Evolutionary conservation across 2,888 invertebrate genomes (phyloP).

Genomic region (Seira musarum): DNA sequence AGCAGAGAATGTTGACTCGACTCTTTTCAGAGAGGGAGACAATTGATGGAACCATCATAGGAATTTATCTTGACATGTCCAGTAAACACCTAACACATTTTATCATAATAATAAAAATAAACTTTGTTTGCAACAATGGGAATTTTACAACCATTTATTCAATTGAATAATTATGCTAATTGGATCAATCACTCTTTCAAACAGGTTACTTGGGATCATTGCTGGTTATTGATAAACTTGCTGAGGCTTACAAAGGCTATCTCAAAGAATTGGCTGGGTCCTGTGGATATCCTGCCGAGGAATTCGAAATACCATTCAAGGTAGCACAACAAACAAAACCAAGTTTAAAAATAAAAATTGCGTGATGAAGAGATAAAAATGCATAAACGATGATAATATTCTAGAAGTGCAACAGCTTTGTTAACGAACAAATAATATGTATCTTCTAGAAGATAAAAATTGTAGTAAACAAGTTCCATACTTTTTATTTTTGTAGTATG

Average conservation of each 20-base stretch:
- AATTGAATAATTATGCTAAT: not conserved
- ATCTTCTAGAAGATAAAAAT: too few species aligned
- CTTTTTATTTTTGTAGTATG: conserved; percentile 78
- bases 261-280: conserved; percentile 81
- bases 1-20: conserved; percentile 85
- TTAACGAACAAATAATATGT: too few species aligned
- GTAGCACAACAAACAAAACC: too few species aligned
- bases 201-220: conserved; percentile 35
- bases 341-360: too few species aligned
- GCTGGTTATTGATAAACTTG: conserved; percentile 25
- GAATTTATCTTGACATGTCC: conserved; percentile 93
- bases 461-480: too few species aligned
- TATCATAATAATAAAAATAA: too few species aligned
- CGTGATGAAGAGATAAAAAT: too few species aligned
- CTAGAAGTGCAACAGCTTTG: too few species aligned
- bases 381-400: too few species aligned
- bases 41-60: conserved; percentile 87
- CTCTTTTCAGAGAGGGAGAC: conserved; percentile 89
- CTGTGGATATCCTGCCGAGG: conserved; percentile 85
- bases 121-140: too few species aligned
- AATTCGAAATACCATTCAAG: conserved; percentile 75
- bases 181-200: not conserved
- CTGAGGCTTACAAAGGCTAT: conserved; percentile 83
- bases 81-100: conserved; percentile 78
- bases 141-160: too few species aligned